phyloP scores from a whole-genome alignment of 1,140 invertebrate genomes.

The Drosophila busckii region DNA sequence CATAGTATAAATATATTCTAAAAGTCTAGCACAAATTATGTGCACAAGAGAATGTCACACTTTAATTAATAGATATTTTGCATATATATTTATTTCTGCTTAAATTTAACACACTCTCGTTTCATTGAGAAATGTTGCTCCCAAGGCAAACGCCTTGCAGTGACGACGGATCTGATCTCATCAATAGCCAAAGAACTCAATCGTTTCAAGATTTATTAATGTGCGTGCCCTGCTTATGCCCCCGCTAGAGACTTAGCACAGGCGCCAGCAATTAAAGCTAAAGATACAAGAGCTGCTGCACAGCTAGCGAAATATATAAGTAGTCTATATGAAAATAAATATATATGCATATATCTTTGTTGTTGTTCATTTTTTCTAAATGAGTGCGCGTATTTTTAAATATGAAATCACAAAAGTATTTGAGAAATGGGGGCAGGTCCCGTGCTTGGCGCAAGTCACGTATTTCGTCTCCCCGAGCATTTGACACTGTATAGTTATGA shows the following conservation, averaged over 20 bases:
- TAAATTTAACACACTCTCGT: too few relatives aligned
- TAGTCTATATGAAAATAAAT: too few relatives aligned
- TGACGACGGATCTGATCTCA: conserved; percentile 71
- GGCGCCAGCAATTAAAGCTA: conserved; percentile 66
- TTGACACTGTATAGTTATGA: too few relatives aligned
- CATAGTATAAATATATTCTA: too few relatives aligned
- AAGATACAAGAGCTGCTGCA: conserved; percentile 40
- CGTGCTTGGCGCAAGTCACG: conserved; percentile 40
- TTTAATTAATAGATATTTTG: conserved; percentile 24
- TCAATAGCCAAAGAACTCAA: conserved; percentile 51
- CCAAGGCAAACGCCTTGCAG: too few relatives aligned
- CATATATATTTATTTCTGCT: conserved; percentile 9
- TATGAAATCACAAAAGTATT: conserved; percentile 41
- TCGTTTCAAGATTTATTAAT: conserved; percentile 49
- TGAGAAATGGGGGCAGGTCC: conserved; percentile 12
- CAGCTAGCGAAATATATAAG: too few relatives aligned
- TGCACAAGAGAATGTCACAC: not conserved
- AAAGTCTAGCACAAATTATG: conserved; percentile 8
- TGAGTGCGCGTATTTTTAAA: conserved; percentile 45
- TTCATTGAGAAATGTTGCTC: too few relatives aligned
- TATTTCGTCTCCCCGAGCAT: conserved; percentile 40
- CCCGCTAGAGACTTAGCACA: conserved; percentile 35
- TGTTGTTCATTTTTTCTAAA: conserved; percentile 39
- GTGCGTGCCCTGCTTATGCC: conserved; percentile 18
- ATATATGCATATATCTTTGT: too few relatives aligned